These are phyloP conservation scores for Parapsyche elsis DNA, from an alignment of 1,140 invertebrate genomes.

Conservation along the genomic window DNA sequence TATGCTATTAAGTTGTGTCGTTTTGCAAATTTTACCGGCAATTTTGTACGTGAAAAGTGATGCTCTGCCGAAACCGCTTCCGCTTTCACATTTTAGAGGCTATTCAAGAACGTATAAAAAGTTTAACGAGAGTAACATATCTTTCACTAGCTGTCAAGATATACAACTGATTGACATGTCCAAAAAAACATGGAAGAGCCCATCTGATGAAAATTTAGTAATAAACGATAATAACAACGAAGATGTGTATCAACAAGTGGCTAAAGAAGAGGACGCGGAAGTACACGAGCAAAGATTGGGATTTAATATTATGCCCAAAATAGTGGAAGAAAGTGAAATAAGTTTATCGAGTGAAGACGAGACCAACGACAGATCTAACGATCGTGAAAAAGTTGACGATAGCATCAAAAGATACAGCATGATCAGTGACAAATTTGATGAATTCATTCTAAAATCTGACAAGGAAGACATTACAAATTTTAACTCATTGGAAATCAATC, in stretches of 20 bases:
- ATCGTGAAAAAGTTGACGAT: constrained; percentile 60
- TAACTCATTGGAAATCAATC: neutral
- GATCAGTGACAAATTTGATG: constrained; percentile 65
- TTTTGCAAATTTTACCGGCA: constrained; percentile 63
- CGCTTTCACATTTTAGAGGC: constrained; percentile 61
- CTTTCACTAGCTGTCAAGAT: constrained; percentile 59
- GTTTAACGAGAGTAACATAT: constrained; percentile 60
- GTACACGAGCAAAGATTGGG: constrained; percentile 63
- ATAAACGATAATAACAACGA: constrained; percentile 56
- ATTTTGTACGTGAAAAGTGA: constrained; percentile 62
- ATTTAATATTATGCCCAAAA: constrained; percentile 66
- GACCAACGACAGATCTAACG: constrained; percentile 51
- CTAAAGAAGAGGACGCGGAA: constrained; percentile 49
- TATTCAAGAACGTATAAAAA: constrained; percentile 61
- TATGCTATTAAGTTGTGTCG: constrained; percentile 61
- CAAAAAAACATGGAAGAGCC: constrained; percentile 66
- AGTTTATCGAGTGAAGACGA: constrained; percentile 60
- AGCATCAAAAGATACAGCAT: constrained; percentile 66
- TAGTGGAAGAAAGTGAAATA: constrained; percentile 65
- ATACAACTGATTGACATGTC: constrained; percentile 63
- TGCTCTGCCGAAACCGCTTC: constrained; percentile 57
- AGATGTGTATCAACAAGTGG: constrained; percentile 32
- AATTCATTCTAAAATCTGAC: constrained; percentile 62
- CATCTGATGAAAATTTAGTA: constrained; percentile 62
- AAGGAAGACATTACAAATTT: neutral